phyloP scores from a whole-genome alignment of 2,113 vertebrate species.

The Deroptyus accipitrinus region DNA sequence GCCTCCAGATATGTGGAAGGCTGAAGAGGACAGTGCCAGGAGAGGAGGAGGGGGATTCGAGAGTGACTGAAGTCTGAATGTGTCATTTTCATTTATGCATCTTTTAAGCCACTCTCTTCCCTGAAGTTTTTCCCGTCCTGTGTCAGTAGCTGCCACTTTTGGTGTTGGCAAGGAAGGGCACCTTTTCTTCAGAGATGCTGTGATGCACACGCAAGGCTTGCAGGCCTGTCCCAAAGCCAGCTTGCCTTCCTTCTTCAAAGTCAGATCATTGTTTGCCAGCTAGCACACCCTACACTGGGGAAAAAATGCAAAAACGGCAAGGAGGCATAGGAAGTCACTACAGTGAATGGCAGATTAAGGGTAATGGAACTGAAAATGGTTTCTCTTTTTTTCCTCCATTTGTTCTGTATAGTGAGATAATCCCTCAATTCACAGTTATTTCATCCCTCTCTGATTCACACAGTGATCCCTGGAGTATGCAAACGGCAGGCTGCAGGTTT shows the following conservation, averaged over 20 bases:
- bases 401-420: not conserved
- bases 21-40: not conserved
- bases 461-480: not conserved
- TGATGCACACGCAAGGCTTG: not conserved
- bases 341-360: not conserved
- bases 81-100: not conserved
- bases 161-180: not conserved
- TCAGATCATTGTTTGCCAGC: not conserved
- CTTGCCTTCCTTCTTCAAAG: not conserved
- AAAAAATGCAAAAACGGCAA: not conserved
- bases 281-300: not conserved
- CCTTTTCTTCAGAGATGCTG: not conserved
- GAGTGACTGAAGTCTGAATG: rapidly evolving
- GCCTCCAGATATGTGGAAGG: not conserved
- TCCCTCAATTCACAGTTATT: not conserved
- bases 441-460: not conserved
- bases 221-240: not conserved
- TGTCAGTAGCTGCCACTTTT: not conserved
- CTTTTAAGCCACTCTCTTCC: not conserved
- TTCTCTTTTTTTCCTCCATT: not conserved
- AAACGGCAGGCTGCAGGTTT: not conserved
- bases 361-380: not conserved
- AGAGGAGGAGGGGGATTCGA: not conserved
- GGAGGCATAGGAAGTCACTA: not conserved
- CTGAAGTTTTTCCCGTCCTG: not conserved